Evolutionary conservation across 2,888 invertebrate species (phyloP), one percentile per base, ranked within the genome.

Genomic region (Aphidoletes aphidimyza): DNA sequence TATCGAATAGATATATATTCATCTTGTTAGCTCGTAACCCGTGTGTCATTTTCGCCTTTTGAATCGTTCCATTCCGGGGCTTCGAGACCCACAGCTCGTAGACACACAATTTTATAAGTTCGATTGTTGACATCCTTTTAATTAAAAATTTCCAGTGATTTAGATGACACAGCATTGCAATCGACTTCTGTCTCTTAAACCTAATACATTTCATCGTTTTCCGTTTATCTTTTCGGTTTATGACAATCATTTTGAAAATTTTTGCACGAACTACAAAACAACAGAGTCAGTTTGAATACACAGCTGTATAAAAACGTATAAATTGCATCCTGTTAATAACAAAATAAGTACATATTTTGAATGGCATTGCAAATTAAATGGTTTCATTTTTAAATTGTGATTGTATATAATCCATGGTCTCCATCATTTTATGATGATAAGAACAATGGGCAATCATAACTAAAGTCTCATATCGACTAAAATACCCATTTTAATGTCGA

Each of bases 141-240:
- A 69, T 69, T 69, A 69, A 69, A 69, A 69, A 69, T 30, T 14
- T 69, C n/a, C n/a, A 14, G 69, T 69, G 69, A 69, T 69, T 69
- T 69, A 69, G 69, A 69, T 69, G 69, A 30, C 34, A 30, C 14
- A 69, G 30, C 6, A 9, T 30, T 30, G 26, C 14, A n/a, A 69
- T 69, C 34, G 34, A 26, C 26, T 22, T 54, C 26, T 26, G 26
- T 34, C 69, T 30, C 30, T 69, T 17, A 5, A 26, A 54, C 9
- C 14, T n/a, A 47, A 47, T 17, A 47, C 17, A 19, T 14, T 19
- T 47, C 17, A 3, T 2, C 2, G 19, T 19, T 47, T 47, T 14
- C 47, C 47, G 19, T 69, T 69, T 17, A 22, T 22, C 0, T 6
- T 22, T 2, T 26, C 22, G 22, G 5, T 54, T 54, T 54, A 26